Evolutionary conservation across 2,113 vertebrate genomes (phyloP), one percentile per base, ranked within the genome.

Genomic region (Fulmarus glacialis): DNA sequence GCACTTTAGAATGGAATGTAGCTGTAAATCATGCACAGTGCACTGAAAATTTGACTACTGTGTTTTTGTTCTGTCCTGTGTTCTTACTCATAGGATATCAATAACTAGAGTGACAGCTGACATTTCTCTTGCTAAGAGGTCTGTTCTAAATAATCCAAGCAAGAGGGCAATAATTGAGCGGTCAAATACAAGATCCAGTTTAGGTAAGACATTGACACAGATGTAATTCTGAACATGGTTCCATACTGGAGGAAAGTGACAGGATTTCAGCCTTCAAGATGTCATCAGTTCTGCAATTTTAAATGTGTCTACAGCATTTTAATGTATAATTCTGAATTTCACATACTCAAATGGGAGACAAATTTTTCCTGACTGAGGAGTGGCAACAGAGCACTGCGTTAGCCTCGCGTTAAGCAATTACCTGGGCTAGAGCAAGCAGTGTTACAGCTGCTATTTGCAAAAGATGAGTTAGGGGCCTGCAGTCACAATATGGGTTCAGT

Each of bases 81-180:
- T 96, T 98, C 88, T 98, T 59, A 11, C 95, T 98, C 80, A 13
- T 96, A 99, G 99, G 98, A 99, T 99, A 99, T 99, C 99, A 82
- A 99, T 99, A 94, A 99, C 99, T 8, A 98, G 99, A 97, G 99
- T 99, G 98, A 99, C 99, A 77, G 99, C 99, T 96, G 99, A 99
- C 98, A 99, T 99, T 98, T 99, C 99, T 87, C 98, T 99, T 93
- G 99, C 99, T 96, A 99, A 99, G 98, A 99, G 99, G 97, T 99
- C 99, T 94, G 99, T 99, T 93, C 99, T 99, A 84, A 99, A 99
- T 92, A 99, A 99, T 98, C 99, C 99, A 67, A 99, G 99, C 99
- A 99, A 99, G 98, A 99, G 99, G 96, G 99, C 99, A 88, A 99
- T 99, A 97, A 99, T 99, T 82, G 99, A 99, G 97, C 98, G 99